Conservation (phyloP, 1,140 invertebrate species). For the Zaprionus ornatus region DNA sequence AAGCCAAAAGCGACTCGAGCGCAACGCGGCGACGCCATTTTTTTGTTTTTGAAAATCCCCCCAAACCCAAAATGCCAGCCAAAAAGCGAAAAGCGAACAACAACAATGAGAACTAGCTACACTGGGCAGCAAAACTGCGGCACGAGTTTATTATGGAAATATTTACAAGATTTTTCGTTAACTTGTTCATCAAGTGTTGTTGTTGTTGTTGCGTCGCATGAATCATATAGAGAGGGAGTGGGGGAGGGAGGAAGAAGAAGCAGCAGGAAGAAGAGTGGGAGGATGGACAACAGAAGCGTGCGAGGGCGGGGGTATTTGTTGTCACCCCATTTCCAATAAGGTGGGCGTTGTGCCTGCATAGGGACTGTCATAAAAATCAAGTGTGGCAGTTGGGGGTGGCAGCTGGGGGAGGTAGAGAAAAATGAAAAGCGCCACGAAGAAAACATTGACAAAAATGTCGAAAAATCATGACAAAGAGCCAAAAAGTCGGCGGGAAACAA, state of each 20-base stretch:
- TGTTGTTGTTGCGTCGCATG: slow-evolving; percentile 16
- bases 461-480: slow-evolving; percentile 49
- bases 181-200: slow-evolving; percentile 38
- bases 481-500: slow-evolving; percentile 8
- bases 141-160: slow-evolving; percentile 46
- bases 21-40: slow-evolving; percentile 37
- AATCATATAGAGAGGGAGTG: background rate
- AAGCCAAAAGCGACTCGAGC: slow-evolving; percentile 50
- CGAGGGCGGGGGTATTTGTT: background rate
- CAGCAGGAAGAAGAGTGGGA: background rate
- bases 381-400: no score
- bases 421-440: slow-evolving; percentile 22
- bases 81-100: slow-evolving; percentile 38
- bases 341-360: slow-evolving; percentile 21
- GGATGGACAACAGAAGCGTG: background rate
- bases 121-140: slow-evolving; percentile 6
- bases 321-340: slow-evolving; percentile 5
- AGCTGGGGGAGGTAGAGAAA: background rate
- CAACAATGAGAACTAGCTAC: slow-evolving; percentile 18
- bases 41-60: background rate
- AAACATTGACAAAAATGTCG: slow-evolving; percentile 44
- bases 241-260: background rate
- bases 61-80: slow-evolving; percentile 30
- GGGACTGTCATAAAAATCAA: slow-evolving; percentile 54
- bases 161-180: slow-evolving; percentile 43